Percentiles rank a stretch among this genome's conserved stretches.
phyloP scores from a whole-genome alignment of 2,888 invertebrate species.

The Lithosia quadra region DNA sequence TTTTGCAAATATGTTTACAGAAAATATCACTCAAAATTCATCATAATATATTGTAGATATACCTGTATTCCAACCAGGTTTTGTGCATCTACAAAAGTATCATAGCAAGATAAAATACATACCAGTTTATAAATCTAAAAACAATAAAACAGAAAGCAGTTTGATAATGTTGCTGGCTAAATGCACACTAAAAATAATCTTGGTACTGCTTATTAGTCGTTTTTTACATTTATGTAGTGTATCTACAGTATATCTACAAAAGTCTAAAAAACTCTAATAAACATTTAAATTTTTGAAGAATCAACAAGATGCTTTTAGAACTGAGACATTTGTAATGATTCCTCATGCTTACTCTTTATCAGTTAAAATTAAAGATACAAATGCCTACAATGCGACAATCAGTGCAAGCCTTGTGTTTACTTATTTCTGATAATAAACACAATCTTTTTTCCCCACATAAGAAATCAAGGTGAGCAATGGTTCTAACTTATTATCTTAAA shows the following conservation, averaged over 20 bases:
- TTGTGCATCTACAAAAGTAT: not conserved
- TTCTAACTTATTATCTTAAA: not conserved
- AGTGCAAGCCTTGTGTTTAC: not conserved
- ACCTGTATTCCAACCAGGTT: not conserved
- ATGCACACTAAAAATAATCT: not conserved
- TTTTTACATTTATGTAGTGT: not conserved
- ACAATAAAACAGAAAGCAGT: not conserved
- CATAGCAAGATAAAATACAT: not conserved
- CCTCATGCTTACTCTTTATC: not conserved
- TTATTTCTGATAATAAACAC: not conserved
- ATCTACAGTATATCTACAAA: not conserved
- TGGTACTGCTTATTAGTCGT: not conserved
- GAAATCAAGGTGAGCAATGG: not conserved
- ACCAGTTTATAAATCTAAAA: not conserved
- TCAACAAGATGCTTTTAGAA: not conserved
- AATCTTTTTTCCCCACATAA: too few species aligned
- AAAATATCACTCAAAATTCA: not conserved
- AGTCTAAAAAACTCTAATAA: not conserved
- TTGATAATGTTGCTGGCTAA: not conserved
- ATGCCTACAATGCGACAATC: not conserved
- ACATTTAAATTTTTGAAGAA: too few species aligned
- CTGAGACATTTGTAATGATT: not conserved
- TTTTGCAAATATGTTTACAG: not conserved
- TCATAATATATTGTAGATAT: slow-evolving; percentile 1
- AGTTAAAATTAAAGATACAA: not conserved